Evolutionary conservation across 1,140 invertebrate species (phyloP), one percentile per base, ranked within the genome.

Genomic region (Subanguina moxae): DNA sequence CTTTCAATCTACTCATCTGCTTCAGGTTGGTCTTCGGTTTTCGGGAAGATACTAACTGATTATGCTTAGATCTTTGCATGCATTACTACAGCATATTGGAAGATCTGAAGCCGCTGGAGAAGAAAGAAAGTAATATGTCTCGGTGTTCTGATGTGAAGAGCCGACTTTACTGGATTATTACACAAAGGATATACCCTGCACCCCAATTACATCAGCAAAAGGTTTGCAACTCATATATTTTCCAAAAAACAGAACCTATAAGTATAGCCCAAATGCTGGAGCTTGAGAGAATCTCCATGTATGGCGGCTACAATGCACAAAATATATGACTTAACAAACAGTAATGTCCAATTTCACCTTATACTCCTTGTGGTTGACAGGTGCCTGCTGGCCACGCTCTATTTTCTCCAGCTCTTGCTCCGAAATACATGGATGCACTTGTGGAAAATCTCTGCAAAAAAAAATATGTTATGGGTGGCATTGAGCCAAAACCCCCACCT

Each of bases 251-350:
- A 38, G 11, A 5, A 38, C 32, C 32, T n/a, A 52, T 57, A 15
- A 65, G 28, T 42, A 65, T 65, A 23, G 64, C 64, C 64, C 64
- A 65, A 65, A 65, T 57, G 3, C 42, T 28, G 1, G 64, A 52
- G 32, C 56, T 57, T 27, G 11, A 52, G 19, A 65, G 48, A 57
- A 65, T 65, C 27, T 65, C 56, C 11, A 21, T 52, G 21, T 65
- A 65, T 19, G 64, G 64, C 43, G 64, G 64, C 64, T 65, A 30
- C 27, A 65, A 64, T 23, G n/a, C 58, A 28, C 21, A 0, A 9
- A 1, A 1, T 0, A 15, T 19, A 19, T 19, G 11, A 30, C n/a
- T 62, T 23, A 17, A 23, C 8, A 56, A 62, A 15, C 5, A 13
- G 43, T 45, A 11, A 45, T n/a, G n/a, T 11, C 11, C 23, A 19